A percentile compares a stretch with the other conserved stretches of the same genome.
Conservation (phyloP, 2,113 vertebrate genomes). For the Odocoileus virginianus region DNA sequence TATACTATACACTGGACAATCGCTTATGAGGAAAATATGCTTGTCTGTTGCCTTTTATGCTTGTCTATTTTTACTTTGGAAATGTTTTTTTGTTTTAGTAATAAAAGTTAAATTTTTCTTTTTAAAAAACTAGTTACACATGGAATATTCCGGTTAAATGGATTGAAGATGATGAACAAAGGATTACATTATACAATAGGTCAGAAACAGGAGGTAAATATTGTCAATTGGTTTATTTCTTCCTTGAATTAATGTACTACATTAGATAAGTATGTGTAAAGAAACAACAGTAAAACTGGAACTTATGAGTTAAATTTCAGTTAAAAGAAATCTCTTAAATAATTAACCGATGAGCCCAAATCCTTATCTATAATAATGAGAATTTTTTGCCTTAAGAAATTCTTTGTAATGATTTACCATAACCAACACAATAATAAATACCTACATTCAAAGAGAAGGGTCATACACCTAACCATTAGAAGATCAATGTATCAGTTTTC, state of each 20-base stretch:
- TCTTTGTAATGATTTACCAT: background rate
- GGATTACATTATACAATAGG: slow-evolving; percentile 77
- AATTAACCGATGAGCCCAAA: slow-evolving; percentile 10
- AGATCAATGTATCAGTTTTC: background rate
- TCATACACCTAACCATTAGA: background rate
- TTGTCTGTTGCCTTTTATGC: background rate
- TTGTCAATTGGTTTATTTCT: slow-evolving; percentile 41
- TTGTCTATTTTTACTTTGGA: background rate
- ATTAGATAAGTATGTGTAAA: background rate
- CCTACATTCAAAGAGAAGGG: background rate
- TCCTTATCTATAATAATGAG: background rate
- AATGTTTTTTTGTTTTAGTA: slow-evolving; percentile 9
- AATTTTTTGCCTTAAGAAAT: background rate
- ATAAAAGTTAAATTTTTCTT: slow-evolving; percentile 54
- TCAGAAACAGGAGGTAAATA: slow-evolving; percentile 80
- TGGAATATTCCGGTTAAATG: slow-evolving; percentile 94
- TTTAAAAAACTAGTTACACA: slow-evolving; percentile 85
- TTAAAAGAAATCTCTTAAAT: background rate
- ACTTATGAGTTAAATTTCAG: background rate
- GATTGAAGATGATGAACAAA: slow-evolving; percentile 53
- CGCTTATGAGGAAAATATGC: background rate
- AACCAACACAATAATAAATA: background rate
- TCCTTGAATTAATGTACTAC: slow-evolving; percentile 35
- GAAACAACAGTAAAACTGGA: background rate
- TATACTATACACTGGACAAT: background rate